Conservation (phyloP, 2,888 invertebrate genomes). For the Trileptium ribeirensis region DNA sequence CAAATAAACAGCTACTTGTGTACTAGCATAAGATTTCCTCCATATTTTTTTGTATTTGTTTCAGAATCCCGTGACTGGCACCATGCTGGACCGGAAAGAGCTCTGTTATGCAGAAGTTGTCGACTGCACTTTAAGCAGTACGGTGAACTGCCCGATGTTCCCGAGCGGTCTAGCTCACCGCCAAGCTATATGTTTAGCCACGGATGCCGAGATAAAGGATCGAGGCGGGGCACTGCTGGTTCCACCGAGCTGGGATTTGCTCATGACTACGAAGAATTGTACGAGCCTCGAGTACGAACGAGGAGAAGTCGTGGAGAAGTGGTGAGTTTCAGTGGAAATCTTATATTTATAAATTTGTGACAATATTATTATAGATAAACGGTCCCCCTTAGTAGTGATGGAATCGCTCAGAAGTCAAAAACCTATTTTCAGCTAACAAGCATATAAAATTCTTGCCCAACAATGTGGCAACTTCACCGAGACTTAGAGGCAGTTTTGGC, state of each 20-base stretch:
- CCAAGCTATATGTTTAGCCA: slow-evolving; percentile 40
- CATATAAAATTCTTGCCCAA: no score
- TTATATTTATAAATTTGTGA: no score
- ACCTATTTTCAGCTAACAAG: no score
- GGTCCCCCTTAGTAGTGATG: no score
- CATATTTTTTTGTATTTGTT: no score
- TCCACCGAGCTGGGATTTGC: not conserved
- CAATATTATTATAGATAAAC: no score
- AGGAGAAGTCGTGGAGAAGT: not conserved
- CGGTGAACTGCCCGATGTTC: slow-evolving; percentile 61
- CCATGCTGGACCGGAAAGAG: slow-evolving; percentile 65
- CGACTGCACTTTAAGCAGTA: slow-evolving; percentile 68
- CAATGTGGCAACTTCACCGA: no score
- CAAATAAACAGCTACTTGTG: no score
- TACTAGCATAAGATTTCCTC: no score
- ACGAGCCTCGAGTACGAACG: not conserved
- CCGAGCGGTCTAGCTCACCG: slow-evolving; percentile 51
- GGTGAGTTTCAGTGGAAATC: not conserved
- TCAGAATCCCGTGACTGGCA: slow-evolving; percentile 66
- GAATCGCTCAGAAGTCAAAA: no score
- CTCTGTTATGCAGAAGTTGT: slow-evolving; percentile 68
- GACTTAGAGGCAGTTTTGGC: no score
- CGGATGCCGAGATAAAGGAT: not conserved
- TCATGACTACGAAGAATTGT: not conserved
- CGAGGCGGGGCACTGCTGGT: not conserved